phyloP scores from a whole-genome alignment of 2,888 invertebrate genomes.

The Eupithecia inturbata region DNA sequence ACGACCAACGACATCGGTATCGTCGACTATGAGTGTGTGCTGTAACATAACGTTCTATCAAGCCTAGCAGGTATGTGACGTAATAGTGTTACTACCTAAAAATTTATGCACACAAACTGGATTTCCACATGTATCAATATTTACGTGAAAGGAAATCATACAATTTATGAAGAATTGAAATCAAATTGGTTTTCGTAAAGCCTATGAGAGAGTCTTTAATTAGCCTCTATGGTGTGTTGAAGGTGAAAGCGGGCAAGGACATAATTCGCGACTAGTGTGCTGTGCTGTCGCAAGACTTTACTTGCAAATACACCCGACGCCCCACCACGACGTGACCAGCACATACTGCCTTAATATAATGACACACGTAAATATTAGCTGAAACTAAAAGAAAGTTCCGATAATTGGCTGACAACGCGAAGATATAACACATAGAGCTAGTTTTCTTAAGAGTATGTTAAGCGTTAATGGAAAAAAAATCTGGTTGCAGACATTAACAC shows the following conservation, averaged over 20 bases:
- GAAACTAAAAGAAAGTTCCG: conserved; percentile 61
- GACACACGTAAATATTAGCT: conserved; percentile 64
- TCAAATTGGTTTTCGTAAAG: conserved; percentile 41
- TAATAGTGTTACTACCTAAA: conserved; percentile 7
- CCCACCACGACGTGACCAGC: conserved; percentile 24
- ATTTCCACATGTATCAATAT: conserved; percentile 4
- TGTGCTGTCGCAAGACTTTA: conserved; percentile 52
- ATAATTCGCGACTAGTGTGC: conserved; percentile 56
- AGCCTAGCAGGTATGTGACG: conserved; percentile 44
- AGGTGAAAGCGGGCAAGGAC: conserved; percentile 66
- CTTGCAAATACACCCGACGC: conserved; percentile 47
- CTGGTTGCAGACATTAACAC: not conserved
- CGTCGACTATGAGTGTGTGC: conserved; percentile 9
- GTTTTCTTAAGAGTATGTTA: conserved; percentile 2
- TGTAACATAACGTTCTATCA: conserved; percentile 3
- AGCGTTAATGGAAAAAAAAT: not conserved
- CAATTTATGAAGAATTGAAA: conserved; percentile 4
- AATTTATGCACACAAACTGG: not conserved
- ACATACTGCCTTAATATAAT: conserved; percentile 52
- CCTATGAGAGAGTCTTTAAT: conserved; percentile 48
- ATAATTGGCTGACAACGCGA: conserved; percentile 29
- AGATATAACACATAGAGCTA: conserved; percentile 12
- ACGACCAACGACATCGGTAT: conserved; percentile 61
- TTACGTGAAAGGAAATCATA: conserved; percentile 1
- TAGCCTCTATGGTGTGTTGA: conserved; percentile 52